These are phyloP conservation scores for Halcyon badia DNA, from an alignment of 2,797 vertebrate genomes.

Conservation along the genomic window DNA sequence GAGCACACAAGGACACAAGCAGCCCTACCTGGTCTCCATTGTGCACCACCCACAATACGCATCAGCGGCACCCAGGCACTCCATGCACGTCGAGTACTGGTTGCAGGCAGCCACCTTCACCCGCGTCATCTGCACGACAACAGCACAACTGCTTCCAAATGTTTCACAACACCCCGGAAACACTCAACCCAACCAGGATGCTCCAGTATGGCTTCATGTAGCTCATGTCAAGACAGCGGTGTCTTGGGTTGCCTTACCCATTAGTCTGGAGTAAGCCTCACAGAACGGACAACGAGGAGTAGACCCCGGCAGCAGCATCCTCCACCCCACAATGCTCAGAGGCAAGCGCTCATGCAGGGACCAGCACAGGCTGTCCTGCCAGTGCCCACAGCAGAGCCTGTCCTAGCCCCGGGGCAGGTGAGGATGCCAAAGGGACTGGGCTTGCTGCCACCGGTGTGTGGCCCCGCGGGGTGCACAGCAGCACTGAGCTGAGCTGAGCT, in stretches of 20 bases:
- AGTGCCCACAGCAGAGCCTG: background rate
- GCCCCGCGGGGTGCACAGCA: fast-evolving
- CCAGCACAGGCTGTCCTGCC: fast-evolving
- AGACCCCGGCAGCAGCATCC: fast-evolving
- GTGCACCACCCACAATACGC: constrained; percentile 97
- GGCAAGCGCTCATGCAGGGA: fast-evolving
- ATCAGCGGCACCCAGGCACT: constrained; percentile 89
- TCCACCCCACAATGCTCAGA: fast-evolving
- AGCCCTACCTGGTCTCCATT: constrained; percentile 91
- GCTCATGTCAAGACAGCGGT: background rate
- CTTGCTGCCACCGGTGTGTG: fast-evolving
- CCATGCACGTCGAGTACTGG: constrained; percentile 86
- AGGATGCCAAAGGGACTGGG: background rate
- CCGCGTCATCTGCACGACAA: constrained; percentile 86
- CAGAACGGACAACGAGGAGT: fast-evolving
- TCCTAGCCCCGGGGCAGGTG: background rate
- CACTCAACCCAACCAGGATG: fast-evolving
- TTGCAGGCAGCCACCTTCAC: constrained; percentile 91
- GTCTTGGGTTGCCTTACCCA: fast-evolving
- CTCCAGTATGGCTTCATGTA: fast-evolving
- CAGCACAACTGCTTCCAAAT: background rate
- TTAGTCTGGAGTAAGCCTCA: background rate
- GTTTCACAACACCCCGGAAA: background rate
- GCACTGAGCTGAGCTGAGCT: background rate
- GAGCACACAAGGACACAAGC: fast-evolving